Evolutionary conservation across 2,113 vertebrate species (phyloP).

Genomic region (Sus scrofa): DNA sequence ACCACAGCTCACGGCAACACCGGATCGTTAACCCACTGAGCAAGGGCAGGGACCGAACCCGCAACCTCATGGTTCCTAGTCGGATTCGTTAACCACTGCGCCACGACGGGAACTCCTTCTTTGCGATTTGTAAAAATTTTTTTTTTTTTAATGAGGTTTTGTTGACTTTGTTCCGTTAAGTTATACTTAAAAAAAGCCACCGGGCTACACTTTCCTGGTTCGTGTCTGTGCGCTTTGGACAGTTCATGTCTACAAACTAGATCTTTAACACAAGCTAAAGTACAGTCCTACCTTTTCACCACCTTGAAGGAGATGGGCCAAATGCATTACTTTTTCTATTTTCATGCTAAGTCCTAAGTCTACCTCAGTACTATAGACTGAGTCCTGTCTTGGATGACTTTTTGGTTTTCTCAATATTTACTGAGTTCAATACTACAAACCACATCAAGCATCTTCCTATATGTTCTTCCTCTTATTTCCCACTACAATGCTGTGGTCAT

Average conservation of each 20-base stretch:
- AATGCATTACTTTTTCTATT: slow-evolving; percentile 11
- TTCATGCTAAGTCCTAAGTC: neutral
- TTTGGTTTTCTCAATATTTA: neutral
- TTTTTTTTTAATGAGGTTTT: neutral
- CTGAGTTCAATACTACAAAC: neutral
- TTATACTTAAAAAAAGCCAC: neutral
- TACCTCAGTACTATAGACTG: neutral
- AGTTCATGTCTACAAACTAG: neutral
- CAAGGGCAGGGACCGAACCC: no score
- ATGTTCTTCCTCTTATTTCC: neutral
- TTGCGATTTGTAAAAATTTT: neutral
- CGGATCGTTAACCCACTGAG: no score
- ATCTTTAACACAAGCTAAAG: neutral
- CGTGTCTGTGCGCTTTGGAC: neutral
- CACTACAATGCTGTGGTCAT: neutral
- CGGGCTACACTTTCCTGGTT: neutral
- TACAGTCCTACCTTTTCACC: neutral
- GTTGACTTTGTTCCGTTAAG: neutral
- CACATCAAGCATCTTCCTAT: neutral
- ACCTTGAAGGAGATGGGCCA: neutral
- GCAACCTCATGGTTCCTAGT: no score
- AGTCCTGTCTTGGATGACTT: neutral
- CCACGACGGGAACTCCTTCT: no score
- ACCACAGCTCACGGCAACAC: no score
- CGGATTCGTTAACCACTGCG: no score